Evolutionary conservation across 1,140 invertebrate genomes (phyloP).

Genomic region (Neodiprion fabricii): DNA sequence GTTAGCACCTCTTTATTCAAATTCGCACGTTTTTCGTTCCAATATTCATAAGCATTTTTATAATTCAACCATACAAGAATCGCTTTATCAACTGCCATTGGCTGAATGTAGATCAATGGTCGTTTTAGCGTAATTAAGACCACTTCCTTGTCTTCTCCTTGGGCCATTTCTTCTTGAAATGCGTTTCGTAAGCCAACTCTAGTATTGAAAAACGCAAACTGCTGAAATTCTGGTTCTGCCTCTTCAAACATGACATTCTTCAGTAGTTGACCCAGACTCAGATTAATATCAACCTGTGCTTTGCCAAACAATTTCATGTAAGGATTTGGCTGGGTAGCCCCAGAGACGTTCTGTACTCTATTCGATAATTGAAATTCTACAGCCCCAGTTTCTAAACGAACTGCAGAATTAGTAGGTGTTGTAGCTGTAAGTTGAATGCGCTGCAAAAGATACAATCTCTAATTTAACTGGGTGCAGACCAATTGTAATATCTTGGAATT

Average conservation of each 20-base stretch:
- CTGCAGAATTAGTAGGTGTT: constrained; percentile 95
- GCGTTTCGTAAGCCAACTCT: constrained; percentile 85
- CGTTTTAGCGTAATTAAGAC: constrained; percentile 90
- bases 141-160: constrained; percentile 91
- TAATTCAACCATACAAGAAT: constrained; percentile 98
- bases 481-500: constrained; percentile 3
- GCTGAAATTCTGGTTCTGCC: constrained; percentile 95
- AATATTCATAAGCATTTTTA: constrained; percentile 98
- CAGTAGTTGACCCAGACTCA: constrained; percentile 93
- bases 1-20: constrained; percentile 86
- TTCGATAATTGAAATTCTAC: constrained; percentile 94
- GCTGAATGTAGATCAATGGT: constrained; percentile 94
- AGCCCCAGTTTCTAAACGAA: constrained; percentile 91
- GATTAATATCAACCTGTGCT: constrained; percentile 92
- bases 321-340: constrained; percentile 66
- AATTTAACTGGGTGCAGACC: constrained; percentile 17
- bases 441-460: constrained; percentile 57
- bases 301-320: constrained; percentile 88
- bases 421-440: constrained; percentile 97
- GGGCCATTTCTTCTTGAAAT: constrained; percentile 90
- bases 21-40: constrained; percentile 93
- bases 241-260: constrained; percentile 95
- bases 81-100: constrained; percentile 93
- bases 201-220: constrained; percentile 97
- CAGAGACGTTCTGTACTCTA: constrained; percentile 87